phyloP scores from a whole-genome alignment of 2,113 vertebrate genomes.

The Alethe diademata region DNA sequence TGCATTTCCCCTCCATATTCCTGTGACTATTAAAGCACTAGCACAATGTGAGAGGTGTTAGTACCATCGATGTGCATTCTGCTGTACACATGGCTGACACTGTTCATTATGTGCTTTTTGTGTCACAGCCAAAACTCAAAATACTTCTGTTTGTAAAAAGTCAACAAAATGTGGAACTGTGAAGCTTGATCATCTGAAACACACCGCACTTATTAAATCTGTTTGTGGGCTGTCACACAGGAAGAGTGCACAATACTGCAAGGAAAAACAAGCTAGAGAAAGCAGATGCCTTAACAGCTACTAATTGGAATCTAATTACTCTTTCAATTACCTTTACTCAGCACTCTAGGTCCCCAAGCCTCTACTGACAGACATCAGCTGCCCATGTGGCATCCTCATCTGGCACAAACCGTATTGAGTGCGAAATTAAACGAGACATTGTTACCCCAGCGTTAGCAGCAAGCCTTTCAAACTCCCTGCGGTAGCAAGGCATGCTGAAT shows the following conservation, averaged over 20 bases:
- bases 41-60: neutral
- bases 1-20: neutral
- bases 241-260: neutral
- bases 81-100: neutral
- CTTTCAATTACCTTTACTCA: constrained; percentile 21
- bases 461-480: neutral
- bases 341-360: neutral
- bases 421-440: neutral
- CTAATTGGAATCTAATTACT: constrained; percentile 40
- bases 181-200: neutral
- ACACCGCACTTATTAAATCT: neutral
- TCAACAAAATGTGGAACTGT: neutral
- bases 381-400: neutral
- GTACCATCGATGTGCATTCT: neutral
- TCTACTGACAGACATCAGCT: constrained; percentile 31
- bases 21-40: neutral
- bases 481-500: neutral
- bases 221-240: neutral
- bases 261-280: neutral
- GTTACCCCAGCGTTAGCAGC: neutral
- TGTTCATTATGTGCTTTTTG: neutral
- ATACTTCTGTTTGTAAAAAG: neutral
- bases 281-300: constrained; percentile 29
- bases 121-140: neutral
- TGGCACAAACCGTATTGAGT: neutral